Evolutionary conservation across 2,797 vertebrate genomes (phyloP).

Genomic region (Platyrinchus mystaceus): DNA sequence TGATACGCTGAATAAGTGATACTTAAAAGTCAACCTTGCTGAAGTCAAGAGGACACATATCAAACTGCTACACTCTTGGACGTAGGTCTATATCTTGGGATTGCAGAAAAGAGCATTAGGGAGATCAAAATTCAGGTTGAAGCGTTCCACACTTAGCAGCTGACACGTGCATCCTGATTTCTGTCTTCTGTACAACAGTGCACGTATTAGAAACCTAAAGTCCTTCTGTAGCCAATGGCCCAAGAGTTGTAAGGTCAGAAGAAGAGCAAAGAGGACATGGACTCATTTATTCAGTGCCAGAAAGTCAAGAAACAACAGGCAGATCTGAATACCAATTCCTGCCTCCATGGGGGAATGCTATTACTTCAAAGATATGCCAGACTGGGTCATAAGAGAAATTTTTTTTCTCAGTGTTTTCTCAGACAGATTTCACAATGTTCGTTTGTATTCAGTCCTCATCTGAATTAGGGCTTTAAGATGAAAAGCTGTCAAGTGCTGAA

Average conservation of each 20-base stretch:
- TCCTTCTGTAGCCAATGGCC: neutral
- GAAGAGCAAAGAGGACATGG: neutral
- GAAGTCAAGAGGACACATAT: neutral
- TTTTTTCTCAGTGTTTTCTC: neutral
- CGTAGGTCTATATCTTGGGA: neutral
- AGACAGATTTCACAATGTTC: neutral
- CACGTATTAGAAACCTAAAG: neutral
- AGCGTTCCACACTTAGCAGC: neutral
- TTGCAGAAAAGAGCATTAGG: neutral
- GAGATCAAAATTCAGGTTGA: neutral
- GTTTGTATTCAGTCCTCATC: neutral
- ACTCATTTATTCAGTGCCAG: neutral
- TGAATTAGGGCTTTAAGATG: neutral
- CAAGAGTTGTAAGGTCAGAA: neutral
- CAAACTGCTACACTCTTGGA: neutral
- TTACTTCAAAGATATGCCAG: neutral
- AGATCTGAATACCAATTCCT: neutral
- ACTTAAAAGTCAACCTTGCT: neutral
- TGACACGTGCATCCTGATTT: neutral
- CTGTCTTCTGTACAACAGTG: neutral
- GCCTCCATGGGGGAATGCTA: neutral
- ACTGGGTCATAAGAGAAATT: neutral
- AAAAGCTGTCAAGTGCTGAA: neutral
- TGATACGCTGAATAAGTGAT: neutral
- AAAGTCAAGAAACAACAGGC: neutral